A percentile compares a stretch with the other conserved stretches of the same genome.
These are phyloP conservation scores for Pycnomerus fuliginosus DNA, from an alignment of 2,888 invertebrate genomes.

Conservation along the genomic window DNA sequence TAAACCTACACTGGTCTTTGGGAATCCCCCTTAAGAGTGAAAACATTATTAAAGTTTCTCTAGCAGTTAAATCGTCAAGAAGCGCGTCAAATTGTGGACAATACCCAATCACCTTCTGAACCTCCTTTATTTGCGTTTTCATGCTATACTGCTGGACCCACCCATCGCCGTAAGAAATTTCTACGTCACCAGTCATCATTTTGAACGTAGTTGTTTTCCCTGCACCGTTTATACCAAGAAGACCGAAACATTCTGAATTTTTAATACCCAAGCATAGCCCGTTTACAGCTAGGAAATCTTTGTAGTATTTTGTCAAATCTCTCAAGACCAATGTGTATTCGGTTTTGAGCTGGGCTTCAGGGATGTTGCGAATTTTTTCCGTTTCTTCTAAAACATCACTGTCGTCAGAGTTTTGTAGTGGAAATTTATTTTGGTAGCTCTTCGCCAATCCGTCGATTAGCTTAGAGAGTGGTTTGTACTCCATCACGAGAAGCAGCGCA, in stretches of 20 bases:
- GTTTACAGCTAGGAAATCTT: slow-evolving; percentile 73
- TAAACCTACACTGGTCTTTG: slow-evolving; percentile 35
- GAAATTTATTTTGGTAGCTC: slow-evolving; percentile 4
- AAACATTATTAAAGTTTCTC: slow-evolving; percentile 57
- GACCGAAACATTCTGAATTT: slow-evolving; percentile 76
- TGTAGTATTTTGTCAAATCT: slow-evolving; percentile 72
- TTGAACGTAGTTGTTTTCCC: slow-evolving; percentile 89
- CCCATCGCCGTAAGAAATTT: slow-evolving; percentile 68
- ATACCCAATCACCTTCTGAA: slow-evolving; percentile 60
- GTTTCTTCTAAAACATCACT: slow-evolving; percentile 62
- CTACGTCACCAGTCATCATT: slow-evolving; percentile 84
- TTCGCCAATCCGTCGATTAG: slow-evolving; percentile 46
- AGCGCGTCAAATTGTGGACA: slow-evolving; percentile 62
- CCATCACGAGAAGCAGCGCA: slow-evolving; percentile 62
- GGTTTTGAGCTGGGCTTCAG: slow-evolving; percentile 44
- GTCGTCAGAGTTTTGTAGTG: slow-evolving; percentile 40
- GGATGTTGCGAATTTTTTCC: slow-evolving; percentile 52
- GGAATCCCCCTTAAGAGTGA: slow-evolving; percentile 55
- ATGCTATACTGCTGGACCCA: slow-evolving; percentile 57
- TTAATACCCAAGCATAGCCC: slow-evolving; percentile 64
- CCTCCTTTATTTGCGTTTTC: slow-evolving; percentile 57
- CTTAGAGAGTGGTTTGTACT: slow-evolving; percentile 60
- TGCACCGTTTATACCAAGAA: slow-evolving; percentile 83
- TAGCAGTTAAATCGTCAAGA: slow-evolving; percentile 57
- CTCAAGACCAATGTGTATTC: slow-evolving; percentile 61